Base-by-base conservation (phyloP, 2,797 vertebrate species). In the Podarcis siculus region DNA sequence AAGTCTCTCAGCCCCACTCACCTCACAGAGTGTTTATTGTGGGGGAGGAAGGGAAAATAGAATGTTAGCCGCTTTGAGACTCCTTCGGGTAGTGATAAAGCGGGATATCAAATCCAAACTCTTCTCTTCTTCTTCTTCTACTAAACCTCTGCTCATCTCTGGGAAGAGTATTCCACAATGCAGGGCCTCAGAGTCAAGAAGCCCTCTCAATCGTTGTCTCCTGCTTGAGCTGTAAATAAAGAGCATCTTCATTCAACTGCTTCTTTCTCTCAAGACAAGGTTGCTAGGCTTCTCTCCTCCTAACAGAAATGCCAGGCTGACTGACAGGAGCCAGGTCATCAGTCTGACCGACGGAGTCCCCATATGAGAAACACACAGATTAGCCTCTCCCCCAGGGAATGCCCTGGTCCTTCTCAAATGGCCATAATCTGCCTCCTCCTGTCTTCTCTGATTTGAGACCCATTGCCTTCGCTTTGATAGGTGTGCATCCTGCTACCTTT, bases 221-320 rank as follows among this genome's bases (percentile, higher is more conserved):
- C 58, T 3, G 85, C 19, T 55, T 45, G 23, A n/a, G 19, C 5
- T 42, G 9, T n/a, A 75, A 55, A 86, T 0, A 85, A 78, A 64
- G 3, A 45, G 5, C 32, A 84, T 88, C 72, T 88, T 85, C n/a
- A 83, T 86, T 90, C 86, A 61, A 71, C 58, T 32, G 37, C 30
- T 88, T 27, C 1, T 87, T 71, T 58, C 87, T 83, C 79, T 64
- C 55, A 78, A 37, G 71, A 84, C 88, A 58, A 37, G 49, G 23
- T 21, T 87, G 55, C n/a, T 89, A n/a, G 19, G 76, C 2, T 88
- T 79, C 30, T 1, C 15, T 73, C 49, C 49, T 73, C 71, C 49
- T 90, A 87, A 49, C 19, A 25, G 75, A 88, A 80, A 58, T 76
- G 79, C 42, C 35, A 32, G 42, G 55, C 3, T 81, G 86, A 90